Evolutionary conservation across 2,113 vertebrate genomes (phyloP).

Genomic region (Ammodramus savannarum): DNA sequence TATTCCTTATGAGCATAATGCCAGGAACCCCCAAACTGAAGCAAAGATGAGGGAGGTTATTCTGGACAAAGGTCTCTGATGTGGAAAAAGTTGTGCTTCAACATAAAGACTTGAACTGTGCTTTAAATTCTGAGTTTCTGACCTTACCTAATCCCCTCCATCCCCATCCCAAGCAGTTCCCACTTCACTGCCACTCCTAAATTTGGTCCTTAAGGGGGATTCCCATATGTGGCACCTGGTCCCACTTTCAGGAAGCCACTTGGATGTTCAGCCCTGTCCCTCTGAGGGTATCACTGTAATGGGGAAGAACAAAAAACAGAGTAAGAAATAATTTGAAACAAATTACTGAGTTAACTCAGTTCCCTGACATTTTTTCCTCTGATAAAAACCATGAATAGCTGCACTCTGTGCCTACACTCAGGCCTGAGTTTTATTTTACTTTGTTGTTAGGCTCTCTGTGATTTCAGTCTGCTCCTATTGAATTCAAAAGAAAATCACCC

Average conservation of each 20-base stretch:
- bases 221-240: neutral
- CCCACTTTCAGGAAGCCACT: neutral
- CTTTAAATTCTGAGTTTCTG: neutral
- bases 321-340: neutral
- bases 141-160: neutral
- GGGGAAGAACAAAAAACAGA: neutral
- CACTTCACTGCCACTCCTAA: neutral
- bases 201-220: neutral
- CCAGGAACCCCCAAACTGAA: neutral
- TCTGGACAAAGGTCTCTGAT: neutral
- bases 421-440: neutral
- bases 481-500: slow-evolving; percentile 23
- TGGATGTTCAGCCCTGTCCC: neutral
- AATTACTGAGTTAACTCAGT: neutral
- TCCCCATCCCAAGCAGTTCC: neutral
- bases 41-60: neutral
- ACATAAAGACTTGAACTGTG: neutral
- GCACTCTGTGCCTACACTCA: neutral
- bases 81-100: neutral
- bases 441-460: neutral
- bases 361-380: neutral
- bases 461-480: neutral
- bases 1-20: neutral
- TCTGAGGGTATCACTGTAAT: neutral
- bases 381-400: neutral